Conservation (phyloP, 2,797 vertebrate genomes). For the Peromyscus eremicus region DNA sequence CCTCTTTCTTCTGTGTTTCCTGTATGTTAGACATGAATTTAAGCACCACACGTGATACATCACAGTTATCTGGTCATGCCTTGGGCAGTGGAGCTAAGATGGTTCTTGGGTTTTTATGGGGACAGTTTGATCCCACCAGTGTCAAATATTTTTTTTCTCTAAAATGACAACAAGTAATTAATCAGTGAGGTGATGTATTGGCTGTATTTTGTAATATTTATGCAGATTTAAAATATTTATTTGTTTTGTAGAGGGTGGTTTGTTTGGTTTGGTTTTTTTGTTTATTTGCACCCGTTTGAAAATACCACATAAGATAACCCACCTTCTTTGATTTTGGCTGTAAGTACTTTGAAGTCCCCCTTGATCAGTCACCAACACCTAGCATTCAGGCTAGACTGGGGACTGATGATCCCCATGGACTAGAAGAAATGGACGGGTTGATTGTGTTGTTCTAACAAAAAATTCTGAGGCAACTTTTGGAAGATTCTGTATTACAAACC, state of each 20-base stretch:
- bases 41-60: not conserved
- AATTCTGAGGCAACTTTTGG: not conserved
- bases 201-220: not conserved
- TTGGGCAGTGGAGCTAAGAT: not conserved
- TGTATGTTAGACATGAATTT: not conserved
- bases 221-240: not conserved
- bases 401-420: not conserved
- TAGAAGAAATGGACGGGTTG: not conserved
- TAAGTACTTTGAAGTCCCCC: not conserved
- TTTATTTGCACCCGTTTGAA: not conserved
- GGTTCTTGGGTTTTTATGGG: not conserved
- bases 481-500: not conserved
- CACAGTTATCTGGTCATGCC: accelerated
- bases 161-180: not conserved
- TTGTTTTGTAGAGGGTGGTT: not conserved
- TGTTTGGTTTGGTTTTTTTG: not conserved
- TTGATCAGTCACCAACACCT: not conserved
- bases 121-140: not conserved
- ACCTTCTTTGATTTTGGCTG: not conserved
- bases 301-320: not conserved
- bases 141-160: not conserved
- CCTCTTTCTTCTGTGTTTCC: not conserved
- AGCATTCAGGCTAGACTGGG: not conserved
- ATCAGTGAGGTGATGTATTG: not conserved
- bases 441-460: not conserved